A percentile compares a stretch with the other conserved stretches of the same genome.
These are phyloP conservation scores for Epirrhoe alternata DNA, from an alignment of 2,888 invertebrate genomes.

Conservation along the genomic window DNA sequence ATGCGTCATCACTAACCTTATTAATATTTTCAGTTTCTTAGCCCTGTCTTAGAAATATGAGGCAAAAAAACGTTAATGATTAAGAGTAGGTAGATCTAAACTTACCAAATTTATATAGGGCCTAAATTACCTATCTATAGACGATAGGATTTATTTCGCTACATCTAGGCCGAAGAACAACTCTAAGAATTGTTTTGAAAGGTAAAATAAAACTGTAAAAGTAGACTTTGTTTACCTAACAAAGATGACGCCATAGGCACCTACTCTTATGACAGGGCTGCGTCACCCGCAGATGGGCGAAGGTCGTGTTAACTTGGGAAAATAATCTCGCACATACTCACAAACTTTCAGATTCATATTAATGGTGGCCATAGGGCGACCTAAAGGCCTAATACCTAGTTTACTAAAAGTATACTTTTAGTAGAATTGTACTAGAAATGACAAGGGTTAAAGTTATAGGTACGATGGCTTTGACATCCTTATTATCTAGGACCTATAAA, in stretches of 20 bases:
- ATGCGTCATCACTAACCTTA: background rate
- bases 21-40: too few relatives aligned
- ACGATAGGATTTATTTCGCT: background rate
- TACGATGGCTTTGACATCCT: too few relatives aligned
- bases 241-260: slow-evolving; percentile 60
- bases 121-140: too few relatives aligned
- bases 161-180: background rate
- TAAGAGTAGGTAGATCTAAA: too few relatives aligned
- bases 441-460: too few relatives aligned
- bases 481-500: background rate
- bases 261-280: slow-evolving; percentile 48
- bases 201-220: slow-evolving; percentile 46
- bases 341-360: background rate
- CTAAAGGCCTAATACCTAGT: background rate
- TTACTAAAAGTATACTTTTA: too few relatives aligned
- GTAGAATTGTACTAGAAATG: too few relatives aligned
- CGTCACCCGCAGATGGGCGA: slow-evolving; percentile 64
- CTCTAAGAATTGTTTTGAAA: background rate
- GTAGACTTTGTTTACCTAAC: slow-evolving; percentile 49
- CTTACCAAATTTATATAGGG: too few relatives aligned
- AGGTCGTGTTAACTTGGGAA: slow-evolving; percentile 70
- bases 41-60: too few relatives aligned
- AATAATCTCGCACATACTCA: slow-evolving; percentile 47
- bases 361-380: background rate
- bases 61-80: too few relatives aligned